Evolutionary conservation across 2,113 vertebrate genomes (phyloP).

Genomic region (Pseudorectes ferrugineus): DNA sequence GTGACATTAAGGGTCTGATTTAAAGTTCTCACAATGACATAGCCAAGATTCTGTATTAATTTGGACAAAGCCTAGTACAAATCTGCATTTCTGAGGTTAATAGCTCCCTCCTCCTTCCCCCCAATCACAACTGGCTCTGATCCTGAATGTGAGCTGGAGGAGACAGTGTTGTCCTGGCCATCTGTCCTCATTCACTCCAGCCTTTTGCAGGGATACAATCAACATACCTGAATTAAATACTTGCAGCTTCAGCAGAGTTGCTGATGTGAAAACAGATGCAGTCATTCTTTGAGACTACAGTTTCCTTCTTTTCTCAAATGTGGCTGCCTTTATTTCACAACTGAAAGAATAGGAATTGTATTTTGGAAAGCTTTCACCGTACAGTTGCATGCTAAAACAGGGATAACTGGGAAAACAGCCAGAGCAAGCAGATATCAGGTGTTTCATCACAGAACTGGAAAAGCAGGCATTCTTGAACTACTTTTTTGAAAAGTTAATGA

Average conservation of each 20-base stretch:
- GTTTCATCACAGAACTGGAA: background rate
- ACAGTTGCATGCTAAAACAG: background rate
- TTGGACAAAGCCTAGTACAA: background rate
- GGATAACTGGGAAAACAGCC: slow-evolving; percentile 29
- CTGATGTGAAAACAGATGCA: background rate
- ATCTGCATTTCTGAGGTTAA: background rate
- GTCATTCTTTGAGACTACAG: background rate
- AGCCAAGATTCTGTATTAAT: background rate
- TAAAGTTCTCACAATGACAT: background rate
- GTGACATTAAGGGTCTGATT: background rate
- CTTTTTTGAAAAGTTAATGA: background rate
- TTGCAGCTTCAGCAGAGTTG: background rate
- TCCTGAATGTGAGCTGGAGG: background rate
- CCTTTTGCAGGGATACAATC: background rate
- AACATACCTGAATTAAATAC: background rate
- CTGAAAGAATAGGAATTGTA: background rate
- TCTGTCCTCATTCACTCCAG: background rate
- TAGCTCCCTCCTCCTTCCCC: background rate
- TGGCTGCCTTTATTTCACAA: background rate
- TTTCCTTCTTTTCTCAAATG: background rate
- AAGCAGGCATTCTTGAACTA: background rate
- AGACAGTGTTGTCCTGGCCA: background rate
- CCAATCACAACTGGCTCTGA: background rate
- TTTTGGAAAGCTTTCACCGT: background rate
- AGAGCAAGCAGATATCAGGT: background rate